Conservation (phyloP, 2,888 invertebrate genomes). For the Pomacea canaliculata region DNA sequence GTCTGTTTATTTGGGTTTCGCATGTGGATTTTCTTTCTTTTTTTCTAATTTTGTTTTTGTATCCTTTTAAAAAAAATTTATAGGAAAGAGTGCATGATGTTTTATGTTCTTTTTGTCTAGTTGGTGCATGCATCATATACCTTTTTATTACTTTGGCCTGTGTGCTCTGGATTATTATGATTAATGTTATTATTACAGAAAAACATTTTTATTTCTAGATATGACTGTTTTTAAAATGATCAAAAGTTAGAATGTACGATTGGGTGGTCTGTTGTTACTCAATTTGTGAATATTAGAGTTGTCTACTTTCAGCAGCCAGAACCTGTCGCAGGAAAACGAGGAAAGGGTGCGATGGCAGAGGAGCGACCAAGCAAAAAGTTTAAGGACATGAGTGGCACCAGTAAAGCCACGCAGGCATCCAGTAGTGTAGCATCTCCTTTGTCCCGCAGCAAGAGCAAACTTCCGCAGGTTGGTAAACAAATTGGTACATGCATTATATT, state of each 20-base stretch:
- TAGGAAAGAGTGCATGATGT: background rate
- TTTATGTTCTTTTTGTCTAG: background rate
- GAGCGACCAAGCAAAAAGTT: slow-evolving; percentile 72
- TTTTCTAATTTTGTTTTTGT: no score
- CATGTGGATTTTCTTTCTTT: no score
- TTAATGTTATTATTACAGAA: no score
- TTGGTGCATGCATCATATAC: no score
- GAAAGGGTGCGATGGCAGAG: slow-evolving; percentile 15
- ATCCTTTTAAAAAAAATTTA: background rate
- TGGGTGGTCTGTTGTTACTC: no score
- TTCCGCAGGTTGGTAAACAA: slow-evolving; percentile 38
- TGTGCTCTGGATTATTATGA: no score
- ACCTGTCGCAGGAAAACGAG: slow-evolving; percentile 25
- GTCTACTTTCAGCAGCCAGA: slow-evolving; percentile 14
- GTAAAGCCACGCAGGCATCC: slow-evolving; percentile 44
- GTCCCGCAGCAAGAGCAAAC: slow-evolving; percentile 60
- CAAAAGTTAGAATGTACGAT: no score
- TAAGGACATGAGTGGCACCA: slow-evolving; percentile 56
- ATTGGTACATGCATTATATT: background rate
- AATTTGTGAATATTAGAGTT: background rate
- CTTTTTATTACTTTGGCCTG: no score
- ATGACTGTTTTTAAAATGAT: no score
- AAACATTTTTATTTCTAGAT: no score
- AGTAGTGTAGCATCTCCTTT: slow-evolving; percentile 32
- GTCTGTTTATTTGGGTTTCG: no score